Conservation (phyloP, 23 tunicate species). For the Botrylloides violaceus region DNA sequence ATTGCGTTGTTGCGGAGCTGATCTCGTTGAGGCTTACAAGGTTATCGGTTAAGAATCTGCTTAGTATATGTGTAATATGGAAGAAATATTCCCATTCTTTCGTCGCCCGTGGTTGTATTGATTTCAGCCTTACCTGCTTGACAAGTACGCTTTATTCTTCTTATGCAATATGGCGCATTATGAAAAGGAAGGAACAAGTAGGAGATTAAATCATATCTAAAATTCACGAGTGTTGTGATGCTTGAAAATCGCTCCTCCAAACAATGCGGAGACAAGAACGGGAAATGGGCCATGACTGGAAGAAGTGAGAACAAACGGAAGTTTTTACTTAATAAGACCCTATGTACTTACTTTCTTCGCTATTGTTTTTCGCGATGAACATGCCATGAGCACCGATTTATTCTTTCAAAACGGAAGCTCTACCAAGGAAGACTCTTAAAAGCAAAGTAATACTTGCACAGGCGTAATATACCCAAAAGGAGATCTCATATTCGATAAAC, state of each 20-base stretch:
- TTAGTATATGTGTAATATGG: too few relatives aligned
- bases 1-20: too few relatives aligned
- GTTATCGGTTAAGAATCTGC: too few relatives aligned
- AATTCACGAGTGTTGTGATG: neutral
- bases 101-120: too few relatives aligned
- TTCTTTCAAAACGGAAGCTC: neutral
- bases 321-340: constrained; percentile 9
- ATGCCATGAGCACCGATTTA: neutral
- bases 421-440: neutral
- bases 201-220: neutral
- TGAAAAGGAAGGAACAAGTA: neutral
- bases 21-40: too few relatives aligned
- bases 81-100: too few relatives aligned
- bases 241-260: neutral
- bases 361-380: neutral
- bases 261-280: constrained; percentile 7
- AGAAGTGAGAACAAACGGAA: constrained; percentile 11
- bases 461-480: neutral
- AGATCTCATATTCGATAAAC: neutral
- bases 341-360: neutral
- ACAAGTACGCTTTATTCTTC: too few relatives aligned
- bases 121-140: too few relatives aligned
- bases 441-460: neutral
- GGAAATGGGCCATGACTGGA: constrained; percentile 28
- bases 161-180: neutral